Evolutionary conservation across 2,113 vertebrate species (phyloP).

Genomic region (Spizaetus ornatus): DNA sequence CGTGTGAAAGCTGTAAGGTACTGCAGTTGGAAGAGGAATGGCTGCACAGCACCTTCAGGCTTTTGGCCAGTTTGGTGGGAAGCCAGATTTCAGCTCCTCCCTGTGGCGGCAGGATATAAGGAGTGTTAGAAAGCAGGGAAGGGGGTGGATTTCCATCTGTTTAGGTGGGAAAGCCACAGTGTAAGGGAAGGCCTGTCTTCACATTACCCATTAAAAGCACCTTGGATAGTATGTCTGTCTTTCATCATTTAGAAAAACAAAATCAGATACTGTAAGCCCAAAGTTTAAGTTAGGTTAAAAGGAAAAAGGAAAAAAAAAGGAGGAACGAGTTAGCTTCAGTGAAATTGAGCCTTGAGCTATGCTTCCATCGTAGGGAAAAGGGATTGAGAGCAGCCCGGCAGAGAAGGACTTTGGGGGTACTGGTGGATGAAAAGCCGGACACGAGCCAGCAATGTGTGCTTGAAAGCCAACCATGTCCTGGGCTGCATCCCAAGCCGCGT

Average conservation of each 20-base stretch:
- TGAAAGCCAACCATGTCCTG: not conserved
- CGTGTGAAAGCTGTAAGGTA: not conserved
- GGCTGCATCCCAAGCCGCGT: not conserved
- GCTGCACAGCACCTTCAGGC: slow-evolving; percentile 10
- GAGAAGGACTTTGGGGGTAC: not conserved
- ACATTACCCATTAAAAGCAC: not conserved
- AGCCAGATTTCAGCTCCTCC: slow-evolving; percentile 38
- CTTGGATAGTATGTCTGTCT: not conserved
- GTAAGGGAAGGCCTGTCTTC: not conserved
- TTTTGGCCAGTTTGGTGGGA: slow-evolving; percentile 8
- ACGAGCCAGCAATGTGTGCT: not conserved
- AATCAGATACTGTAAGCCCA: not conserved
- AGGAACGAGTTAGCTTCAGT: not conserved
- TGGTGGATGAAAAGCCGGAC: not conserved
- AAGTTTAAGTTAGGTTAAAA: not conserved
- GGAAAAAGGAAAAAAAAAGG: not conserved
- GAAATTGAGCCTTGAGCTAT: not conserved
- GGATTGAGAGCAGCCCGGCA: not conserved
- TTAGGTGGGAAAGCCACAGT: not conserved
- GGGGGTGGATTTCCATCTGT: slow-evolving; percentile 43
- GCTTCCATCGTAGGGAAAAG: not conserved
- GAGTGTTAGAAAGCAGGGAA: not conserved
- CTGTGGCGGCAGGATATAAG: slow-evolving; percentile 43
- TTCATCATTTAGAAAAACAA: not conserved
- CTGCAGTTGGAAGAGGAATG: not conserved